Evolutionary conservation across 35 echinoderm and acorn worm genomes (phyloP), one percentile per base, ranked within the genome.

Genomic region (Strongylocentrotus purpuratus): DNA sequence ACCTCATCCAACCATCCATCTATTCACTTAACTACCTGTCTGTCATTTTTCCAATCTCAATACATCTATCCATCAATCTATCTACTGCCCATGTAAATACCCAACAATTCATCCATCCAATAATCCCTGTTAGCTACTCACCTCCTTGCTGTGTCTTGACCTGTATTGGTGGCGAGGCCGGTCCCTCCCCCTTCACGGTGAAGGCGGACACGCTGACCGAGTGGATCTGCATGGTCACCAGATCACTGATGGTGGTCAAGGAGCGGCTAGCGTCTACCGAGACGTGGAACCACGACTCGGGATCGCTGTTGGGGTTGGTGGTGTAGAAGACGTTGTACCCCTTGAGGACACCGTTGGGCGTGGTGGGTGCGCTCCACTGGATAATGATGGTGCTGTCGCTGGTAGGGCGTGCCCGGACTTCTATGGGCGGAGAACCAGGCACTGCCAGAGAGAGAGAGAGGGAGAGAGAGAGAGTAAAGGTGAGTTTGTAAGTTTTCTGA

Each of bases 131-230:
- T n/a, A n/a, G n/a, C n/a, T 11, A 46, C 46, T 47, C 92, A 97
- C 98, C 97, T 96, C 98, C 98, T 95, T 99, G 98, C 47, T 99
- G 95, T 17, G 97, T 98, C 88, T 98, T 99, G 9, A 99, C 96
- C 90, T 99, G 95, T 4, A 99, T 95, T 14, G 96, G 94, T 4
- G 87, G 59, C 17, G 98, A 99, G 32, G 94, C 41, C 17, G 98
- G 98, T 35, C 98, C 98, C 58, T 97, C 96, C 14, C 98, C 98
- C 20, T 97, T 95, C 1, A 95, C 94, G 25, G 98, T 99, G 32
- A 87, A 98, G 13, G 98, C 98, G 3, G 98, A 97, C 17, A 97
- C 95, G 31, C 95, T 96, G 94, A 99, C 95, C 20, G 96, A 97
- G 48, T 99, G 98, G 31, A 97, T 97, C 94, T 97, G 94, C 95